Evolutionary conservation across 2,113 vertebrate species (phyloP).

Genomic region (Muntiacus reevesi): DNA sequence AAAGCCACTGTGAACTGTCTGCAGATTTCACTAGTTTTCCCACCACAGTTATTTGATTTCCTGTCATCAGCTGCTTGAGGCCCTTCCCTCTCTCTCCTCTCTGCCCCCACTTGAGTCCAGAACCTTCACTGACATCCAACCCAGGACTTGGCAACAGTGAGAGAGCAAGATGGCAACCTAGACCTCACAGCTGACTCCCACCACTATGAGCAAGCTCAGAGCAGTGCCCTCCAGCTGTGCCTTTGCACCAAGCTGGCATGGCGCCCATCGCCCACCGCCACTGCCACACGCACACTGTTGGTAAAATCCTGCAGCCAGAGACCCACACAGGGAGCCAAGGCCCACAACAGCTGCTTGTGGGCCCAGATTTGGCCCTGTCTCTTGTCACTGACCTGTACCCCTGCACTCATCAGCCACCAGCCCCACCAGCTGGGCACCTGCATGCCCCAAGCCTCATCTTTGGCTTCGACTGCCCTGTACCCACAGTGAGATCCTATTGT

Average conservation of each 20-base stretch:
- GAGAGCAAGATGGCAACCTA: background rate
- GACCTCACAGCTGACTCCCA: background rate
- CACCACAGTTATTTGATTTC: background rate
- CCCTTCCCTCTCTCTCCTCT: background rate
- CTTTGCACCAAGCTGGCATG: background rate
- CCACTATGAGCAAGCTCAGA: background rate
- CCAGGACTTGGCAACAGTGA: background rate
- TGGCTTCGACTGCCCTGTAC: background rate
- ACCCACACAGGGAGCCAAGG: background rate
- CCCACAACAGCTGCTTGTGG: background rate
- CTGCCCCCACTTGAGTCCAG: background rate
- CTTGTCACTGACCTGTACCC: background rate
- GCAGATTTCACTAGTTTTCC: background rate
- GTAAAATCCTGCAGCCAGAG: background rate
- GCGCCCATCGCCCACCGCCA: fast-evolving
- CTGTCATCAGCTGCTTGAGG: background rate
- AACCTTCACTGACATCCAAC: background rate
- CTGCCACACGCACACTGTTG: background rate
- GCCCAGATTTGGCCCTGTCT: background rate
- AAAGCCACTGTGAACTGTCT: background rate
- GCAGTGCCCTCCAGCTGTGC: background rate
- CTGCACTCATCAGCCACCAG: background rate
- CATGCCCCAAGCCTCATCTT: background rate
- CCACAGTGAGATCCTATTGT: background rate
- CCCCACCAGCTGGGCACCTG: background rate